These are phyloP conservation scores for Pocillopora verrucosa DNA, from an alignment of 64 coral and sea anemone species.

Conservation along the genomic window DNA sequence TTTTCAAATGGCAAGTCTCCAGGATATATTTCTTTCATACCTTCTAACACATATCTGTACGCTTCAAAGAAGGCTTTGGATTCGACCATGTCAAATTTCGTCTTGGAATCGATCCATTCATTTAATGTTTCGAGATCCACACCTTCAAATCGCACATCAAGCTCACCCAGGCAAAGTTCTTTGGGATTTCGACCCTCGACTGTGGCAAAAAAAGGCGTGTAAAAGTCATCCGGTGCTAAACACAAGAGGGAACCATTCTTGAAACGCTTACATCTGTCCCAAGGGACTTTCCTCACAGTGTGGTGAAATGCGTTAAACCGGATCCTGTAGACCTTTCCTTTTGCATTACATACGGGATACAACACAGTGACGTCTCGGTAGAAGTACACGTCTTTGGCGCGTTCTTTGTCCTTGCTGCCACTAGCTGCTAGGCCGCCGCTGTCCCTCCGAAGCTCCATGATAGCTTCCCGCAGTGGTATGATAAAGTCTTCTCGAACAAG, in stretches of 20 bases:
- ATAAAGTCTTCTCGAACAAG: slow-evolving; percentile 86
- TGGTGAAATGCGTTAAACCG: slow-evolving; percentile 47
- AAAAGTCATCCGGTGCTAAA: slow-evolving; percentile 63
- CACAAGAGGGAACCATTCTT: slow-evolving; percentile 84
- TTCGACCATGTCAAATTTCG: slow-evolving; percentile 52
- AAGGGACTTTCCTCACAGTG: slow-evolving; percentile 58
- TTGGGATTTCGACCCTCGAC: slow-evolving; percentile 59
- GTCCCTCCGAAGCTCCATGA: slow-evolving; percentile 38
- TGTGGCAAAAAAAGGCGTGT: slow-evolving; percentile 68
- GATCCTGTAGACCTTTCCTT: slow-evolving; percentile 59
- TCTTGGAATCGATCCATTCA: slow-evolving; percentile 28
- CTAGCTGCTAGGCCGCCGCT: slow-evolving; percentile 9
- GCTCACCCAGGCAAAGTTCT: slow-evolving; percentile 41
- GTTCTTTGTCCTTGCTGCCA: slow-evolving; percentile 10
- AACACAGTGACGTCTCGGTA: slow-evolving; percentile 27
- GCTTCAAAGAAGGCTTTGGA: slow-evolving; percentile 64
- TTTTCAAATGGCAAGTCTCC: slow-evolving; percentile 20
- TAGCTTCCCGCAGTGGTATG: slow-evolving; percentile 63
- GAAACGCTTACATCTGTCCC: slow-evolving; percentile 65
- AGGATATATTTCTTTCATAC: slow-evolving; percentile 38
- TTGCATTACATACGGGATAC: slow-evolving; percentile 19
- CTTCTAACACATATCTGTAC: slow-evolving; percentile 67
- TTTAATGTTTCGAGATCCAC: neutral
- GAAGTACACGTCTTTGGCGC: slow-evolving; percentile 32
- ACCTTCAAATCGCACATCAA: slow-evolving; percentile 80